Evolutionary conservation across 2,113 vertebrate genomes (phyloP).

Genomic region (Takifugu bimaculatus): DNA sequence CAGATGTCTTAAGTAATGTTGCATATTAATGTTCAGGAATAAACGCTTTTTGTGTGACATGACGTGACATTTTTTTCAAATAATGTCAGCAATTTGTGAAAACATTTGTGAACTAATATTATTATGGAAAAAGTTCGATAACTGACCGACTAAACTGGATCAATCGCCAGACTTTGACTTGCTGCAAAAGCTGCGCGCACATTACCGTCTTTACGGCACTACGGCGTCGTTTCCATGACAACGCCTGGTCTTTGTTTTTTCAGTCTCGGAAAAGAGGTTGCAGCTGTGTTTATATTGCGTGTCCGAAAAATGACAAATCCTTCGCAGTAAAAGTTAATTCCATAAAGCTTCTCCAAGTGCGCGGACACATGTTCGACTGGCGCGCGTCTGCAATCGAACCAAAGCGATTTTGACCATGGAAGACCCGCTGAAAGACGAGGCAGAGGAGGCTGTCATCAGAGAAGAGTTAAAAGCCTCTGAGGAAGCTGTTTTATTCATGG

Average conservation of each 20-base stretch:
- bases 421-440: background rate
- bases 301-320: background rate
- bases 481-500: constrained; percentile 68
- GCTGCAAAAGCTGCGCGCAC: fast-evolving
- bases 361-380: background rate
- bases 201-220: constrained; percentile 4
- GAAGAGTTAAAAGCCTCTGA: constrained; percentile 47
- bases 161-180: background rate
- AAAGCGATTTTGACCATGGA: constrained; percentile 36
- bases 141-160: too few species aligned
- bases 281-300: too few species aligned
- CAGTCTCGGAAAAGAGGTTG: background rate
- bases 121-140: too few species aligned
- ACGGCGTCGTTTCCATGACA: constrained; percentile 47
- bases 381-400: background rate
- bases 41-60: too few species aligned
- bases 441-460: background rate
- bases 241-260: background rate
- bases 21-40: too few species aligned
- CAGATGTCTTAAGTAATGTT: too few species aligned
- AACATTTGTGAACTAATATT: too few species aligned
- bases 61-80: too few species aligned
- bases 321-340: background rate
- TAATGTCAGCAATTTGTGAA: background rate
- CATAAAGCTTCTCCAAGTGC: background rate